phyloP scores from a whole-genome alignment of 2,888 invertebrate genomes.

The Pachliopta kotzebuea region DNA sequence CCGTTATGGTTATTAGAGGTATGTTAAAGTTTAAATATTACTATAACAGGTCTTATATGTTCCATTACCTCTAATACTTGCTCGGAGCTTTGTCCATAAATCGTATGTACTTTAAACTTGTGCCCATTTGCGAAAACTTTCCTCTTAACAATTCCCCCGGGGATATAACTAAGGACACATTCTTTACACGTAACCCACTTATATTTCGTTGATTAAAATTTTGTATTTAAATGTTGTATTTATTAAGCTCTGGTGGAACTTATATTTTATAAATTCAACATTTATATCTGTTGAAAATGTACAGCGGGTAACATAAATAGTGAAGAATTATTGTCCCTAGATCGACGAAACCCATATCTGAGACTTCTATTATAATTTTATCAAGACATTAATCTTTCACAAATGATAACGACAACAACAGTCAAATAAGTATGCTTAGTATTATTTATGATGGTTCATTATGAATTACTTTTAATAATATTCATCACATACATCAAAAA shows the following conservation, averaged over 20 bases:
- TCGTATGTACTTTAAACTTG: constrained; percentile 50
- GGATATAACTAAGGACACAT: constrained; percentile 60
- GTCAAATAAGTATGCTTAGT: too few species aligned
- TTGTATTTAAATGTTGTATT: constrained; percentile 1
- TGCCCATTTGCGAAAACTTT: constrained; percentile 64
- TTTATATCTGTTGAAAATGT: too few species aligned
- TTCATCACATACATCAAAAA: too few species aligned
- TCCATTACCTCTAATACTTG: constrained; percentile 1
- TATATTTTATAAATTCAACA: too few species aligned
- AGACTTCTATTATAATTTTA: too few species aligned
- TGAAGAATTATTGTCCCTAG: too few species aligned
- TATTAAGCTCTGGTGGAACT: not conserved
- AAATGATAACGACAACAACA: too few species aligned
- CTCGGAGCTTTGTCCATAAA: not conserved
- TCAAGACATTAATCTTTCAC: too few species aligned
- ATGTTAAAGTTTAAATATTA: constrained; percentile 3
- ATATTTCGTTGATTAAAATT: constrained; percentile 20
- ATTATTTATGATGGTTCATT: too few species aligned
- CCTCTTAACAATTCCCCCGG: constrained; percentile 65
- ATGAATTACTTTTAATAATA: too few species aligned
- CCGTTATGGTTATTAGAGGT: not conserved
- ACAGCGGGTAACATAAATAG: too few species aligned
- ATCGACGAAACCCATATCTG: too few species aligned
- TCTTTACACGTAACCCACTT: constrained; percentile 53
- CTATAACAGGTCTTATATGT: not conserved